Percentiles rank a stretch among this genome's conserved stretches.
These are phyloP conservation scores for Chelonus insularis DNA, from an alignment of 1,140 invertebrate species.

Conservation along the genomic window DNA sequence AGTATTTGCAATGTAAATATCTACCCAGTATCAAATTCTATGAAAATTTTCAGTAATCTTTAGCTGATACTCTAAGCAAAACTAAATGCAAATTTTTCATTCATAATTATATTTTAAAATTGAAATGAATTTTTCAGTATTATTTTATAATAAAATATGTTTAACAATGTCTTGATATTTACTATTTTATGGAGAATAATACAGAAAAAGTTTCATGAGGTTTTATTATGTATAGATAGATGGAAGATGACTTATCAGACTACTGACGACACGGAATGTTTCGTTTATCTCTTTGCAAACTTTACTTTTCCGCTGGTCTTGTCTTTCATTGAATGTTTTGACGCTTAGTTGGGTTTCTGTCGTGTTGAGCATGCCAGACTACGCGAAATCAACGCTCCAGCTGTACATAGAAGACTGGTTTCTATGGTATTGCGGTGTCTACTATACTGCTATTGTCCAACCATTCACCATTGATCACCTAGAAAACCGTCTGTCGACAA, in stretches of 20 bases:
- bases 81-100: too few species aligned
- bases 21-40: constrained; percentile 3
- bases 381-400: constrained; percentile 13
- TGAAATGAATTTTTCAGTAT: too few species aligned
- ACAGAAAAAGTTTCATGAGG: too few species aligned
- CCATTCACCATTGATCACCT: constrained; percentile 32
- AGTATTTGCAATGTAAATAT: constrained; percentile 23
- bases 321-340: constrained; percentile 4
- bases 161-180: not conserved
- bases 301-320: constrained; percentile 1
- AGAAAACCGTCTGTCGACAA: constrained; percentile 32
- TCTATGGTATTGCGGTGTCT: constrained; percentile 7
- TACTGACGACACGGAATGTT: not conserved
- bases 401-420: not conserved
- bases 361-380: not conserved
- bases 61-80: too few species aligned
- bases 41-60: constrained; percentile 13
- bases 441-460: constrained; percentile 36
- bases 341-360: constrained; percentile 9
- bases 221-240: too few species aligned
- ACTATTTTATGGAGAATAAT: not conserved
- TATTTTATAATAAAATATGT: not conserved
- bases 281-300: constrained; percentile 11
- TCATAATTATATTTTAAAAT: too few species aligned
- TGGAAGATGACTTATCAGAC: constrained; percentile 15